Conservation (phyloP, 2,113 vertebrate genomes). For the Tamias sibiricus region DNA sequence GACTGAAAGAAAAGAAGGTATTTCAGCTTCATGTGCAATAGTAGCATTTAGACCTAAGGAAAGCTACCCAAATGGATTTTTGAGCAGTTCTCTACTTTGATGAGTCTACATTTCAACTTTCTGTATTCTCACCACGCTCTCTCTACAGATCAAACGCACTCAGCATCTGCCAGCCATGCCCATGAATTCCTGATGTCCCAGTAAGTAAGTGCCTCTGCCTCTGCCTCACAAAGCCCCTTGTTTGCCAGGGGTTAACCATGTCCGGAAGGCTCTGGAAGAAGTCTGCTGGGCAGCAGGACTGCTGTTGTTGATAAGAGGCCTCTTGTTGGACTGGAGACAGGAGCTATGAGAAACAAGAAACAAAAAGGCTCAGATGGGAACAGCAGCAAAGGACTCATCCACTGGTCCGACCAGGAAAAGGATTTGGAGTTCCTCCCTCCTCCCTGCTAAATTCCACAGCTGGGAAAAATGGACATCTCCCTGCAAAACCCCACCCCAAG, state of each 20-base stretch:
- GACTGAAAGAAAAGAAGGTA: neutral
- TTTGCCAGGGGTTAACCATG: conserved; percentile 56
- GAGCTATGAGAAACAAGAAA: conserved; percentile 53
- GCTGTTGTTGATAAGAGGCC: conserved; percentile 66
- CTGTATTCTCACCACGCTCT: neutral
- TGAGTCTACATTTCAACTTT: neutral
- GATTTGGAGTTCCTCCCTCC: neutral
- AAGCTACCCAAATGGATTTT: neutral
- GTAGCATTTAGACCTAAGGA: neutral
- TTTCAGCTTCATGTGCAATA: neutral
- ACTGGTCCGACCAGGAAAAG: neutral
- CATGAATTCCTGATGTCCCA: neutral
- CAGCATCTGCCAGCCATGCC: neutral
- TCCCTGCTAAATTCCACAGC: neutral
- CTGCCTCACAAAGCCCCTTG: neutral
- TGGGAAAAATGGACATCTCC: neutral
- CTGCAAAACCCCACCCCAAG: neutral
- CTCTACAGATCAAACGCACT: neutral
- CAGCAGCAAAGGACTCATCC: neutral
- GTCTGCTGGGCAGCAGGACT: neutral
- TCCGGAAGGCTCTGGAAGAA: conserved; percentile 76
- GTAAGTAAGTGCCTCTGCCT: neutral
- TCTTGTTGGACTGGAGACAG: conserved; percentile 29
- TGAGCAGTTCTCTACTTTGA: conserved; percentile 6
- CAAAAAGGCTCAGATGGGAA: neutral